Evolutionary conservation across 2,113 vertebrate genomes (phyloP).

Genomic region (Thomomys bottae): DNA sequence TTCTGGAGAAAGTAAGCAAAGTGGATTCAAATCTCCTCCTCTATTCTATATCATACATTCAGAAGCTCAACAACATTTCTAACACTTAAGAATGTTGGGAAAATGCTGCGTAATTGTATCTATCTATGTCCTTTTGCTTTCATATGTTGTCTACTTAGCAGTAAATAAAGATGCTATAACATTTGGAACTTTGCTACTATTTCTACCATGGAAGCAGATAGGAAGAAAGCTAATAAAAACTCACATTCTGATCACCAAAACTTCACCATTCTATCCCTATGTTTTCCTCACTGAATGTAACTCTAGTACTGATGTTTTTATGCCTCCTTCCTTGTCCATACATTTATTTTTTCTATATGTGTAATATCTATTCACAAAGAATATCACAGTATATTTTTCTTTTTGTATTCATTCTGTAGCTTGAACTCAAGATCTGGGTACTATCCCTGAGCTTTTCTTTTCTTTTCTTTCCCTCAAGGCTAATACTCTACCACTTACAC

Average conservation of each 20-base stretch:
- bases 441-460: not conserved
- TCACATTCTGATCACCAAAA: not conserved
- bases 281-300: not conserved
- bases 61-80: not conserved
- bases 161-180: not conserved
- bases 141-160: not conserved
- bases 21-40: constrained; percentile 19
- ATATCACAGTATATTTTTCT: too few species aligned
- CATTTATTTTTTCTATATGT: too few species aligned
- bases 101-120: not conserved
- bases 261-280: not conserved
- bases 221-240: not conserved
- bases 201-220: not conserved
- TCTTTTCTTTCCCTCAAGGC: not conserved
- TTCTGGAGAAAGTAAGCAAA: not conserved
- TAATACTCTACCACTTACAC: too few species aligned
- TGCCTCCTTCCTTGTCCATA: too few species aligned
- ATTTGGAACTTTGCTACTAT: not conserved
- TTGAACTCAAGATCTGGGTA: too few species aligned
- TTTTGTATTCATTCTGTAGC: too few species aligned
- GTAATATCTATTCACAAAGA: too few species aligned
- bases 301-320: not conserved
- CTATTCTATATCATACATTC: not conserved
- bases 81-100: not conserved
- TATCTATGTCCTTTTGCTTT: not conserved